A percentile compares a stretch with the other conserved stretches of the same genome.
Evolutionary conservation across 1,140 invertebrate species (phyloP).

Genomic region (Papilio xuthus): DNA sequence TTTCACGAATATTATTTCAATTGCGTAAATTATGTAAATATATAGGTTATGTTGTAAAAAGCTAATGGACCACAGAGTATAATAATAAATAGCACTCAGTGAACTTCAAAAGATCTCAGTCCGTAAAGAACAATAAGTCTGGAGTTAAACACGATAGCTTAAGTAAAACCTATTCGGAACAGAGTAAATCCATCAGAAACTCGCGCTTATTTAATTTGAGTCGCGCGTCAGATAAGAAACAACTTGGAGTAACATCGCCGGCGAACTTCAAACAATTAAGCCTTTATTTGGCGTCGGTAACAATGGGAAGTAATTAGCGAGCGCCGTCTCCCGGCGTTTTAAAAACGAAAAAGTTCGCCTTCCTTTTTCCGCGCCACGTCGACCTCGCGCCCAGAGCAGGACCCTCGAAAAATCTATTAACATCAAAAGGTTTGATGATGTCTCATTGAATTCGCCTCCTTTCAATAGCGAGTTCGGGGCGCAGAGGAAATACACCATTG

Average conservation of each 20-base stretch:
- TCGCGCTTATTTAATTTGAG: constrained; percentile 52
- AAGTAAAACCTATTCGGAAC: constrained; percentile 22
- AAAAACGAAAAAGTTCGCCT: constrained; percentile 52
- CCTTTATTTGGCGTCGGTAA: constrained; percentile 64
- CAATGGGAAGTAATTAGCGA: constrained; percentile 72
- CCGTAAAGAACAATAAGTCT: constrained; percentile 19
- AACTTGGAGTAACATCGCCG: constrained; percentile 54
- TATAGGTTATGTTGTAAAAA: neutral
- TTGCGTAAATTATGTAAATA: no score
- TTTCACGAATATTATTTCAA: no score
- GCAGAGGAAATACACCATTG: constrained; percentile 62
- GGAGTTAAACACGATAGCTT: constrained; percentile 42
- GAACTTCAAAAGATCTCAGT: neutral
- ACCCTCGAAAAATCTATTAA: constrained; percentile 63
- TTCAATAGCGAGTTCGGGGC: constrained; percentile 54
- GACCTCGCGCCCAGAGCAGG: constrained; percentile 51
- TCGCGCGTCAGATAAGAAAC: constrained; percentile 49
- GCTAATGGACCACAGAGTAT: neutral
- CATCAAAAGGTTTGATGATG: constrained; percentile 53
- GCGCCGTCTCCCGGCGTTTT: constrained; percentile 51
- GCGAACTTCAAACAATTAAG: constrained; percentile 70
- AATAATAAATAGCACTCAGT: neutral
- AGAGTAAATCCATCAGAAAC: constrained; percentile 33
- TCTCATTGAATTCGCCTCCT: constrained; percentile 57
- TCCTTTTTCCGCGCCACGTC: constrained; percentile 57